Evolutionary conservation across 2,888 invertebrate species (phyloP).

Genomic region (Hydroisotoma schaefferi): DNA sequence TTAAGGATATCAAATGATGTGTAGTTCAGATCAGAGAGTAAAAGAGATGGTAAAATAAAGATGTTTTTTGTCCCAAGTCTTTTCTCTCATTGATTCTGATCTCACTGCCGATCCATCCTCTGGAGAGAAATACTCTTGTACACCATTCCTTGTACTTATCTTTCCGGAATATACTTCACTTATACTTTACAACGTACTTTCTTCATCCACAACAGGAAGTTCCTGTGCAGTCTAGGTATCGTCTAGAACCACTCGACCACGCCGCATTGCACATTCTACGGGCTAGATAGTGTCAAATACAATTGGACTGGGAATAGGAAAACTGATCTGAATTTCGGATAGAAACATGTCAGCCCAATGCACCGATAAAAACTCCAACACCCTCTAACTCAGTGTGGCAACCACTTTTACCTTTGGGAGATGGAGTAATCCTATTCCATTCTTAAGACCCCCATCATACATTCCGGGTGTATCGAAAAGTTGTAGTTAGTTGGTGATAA

Average conservation of each 20-base stretch:
- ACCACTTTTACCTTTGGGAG: conserved; percentile 3
- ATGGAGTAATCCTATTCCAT: too few relatives aligned
- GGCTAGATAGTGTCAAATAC: conserved; percentile 1
- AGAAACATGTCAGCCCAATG: conserved; percentile 3
- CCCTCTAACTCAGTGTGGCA: conserved; percentile 3
- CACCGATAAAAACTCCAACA: background rate
- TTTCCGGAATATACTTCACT: too few relatives aligned
- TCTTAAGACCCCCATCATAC: too few relatives aligned
- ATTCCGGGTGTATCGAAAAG: too few relatives aligned
- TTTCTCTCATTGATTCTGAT: conserved; percentile 6
- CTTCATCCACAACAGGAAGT: too few relatives aligned
- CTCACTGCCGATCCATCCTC: background rate
- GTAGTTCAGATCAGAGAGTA: conserved; percentile 4
- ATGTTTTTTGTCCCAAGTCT: background rate
- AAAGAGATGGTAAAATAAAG: conserved; percentile 4
- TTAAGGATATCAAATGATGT: conserved; percentile 7
- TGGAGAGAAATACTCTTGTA: background rate
- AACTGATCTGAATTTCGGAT: conserved; percentile 6
- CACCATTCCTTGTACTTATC: background rate
- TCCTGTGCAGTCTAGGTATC: too few relatives aligned
- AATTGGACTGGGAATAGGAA: conserved; percentile 3
- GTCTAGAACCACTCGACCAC: too few relatives aligned
- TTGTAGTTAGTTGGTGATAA: too few relatives aligned
- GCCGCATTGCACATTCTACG: too few relatives aligned
- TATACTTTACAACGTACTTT: too few relatives aligned